Conservation (phyloP, 2,797 vertebrate species). For the Eulemur mongoz region DNA sequence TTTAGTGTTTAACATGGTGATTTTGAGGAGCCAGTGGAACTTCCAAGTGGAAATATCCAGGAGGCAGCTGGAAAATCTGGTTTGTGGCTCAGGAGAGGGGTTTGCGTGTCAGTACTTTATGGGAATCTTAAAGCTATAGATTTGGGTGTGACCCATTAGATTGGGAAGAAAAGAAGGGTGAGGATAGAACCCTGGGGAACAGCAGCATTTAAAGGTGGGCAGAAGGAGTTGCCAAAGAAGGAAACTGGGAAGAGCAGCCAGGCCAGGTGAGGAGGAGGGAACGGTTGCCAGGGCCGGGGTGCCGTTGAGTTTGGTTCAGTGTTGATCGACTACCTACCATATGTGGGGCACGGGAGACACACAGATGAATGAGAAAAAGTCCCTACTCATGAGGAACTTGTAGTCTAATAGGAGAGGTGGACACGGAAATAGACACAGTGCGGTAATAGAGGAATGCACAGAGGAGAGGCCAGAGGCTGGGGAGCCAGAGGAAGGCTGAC, state of each 20-base stretch:
- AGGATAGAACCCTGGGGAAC: not conserved
- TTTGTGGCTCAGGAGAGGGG: not conserved
- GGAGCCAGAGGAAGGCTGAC: not conserved
- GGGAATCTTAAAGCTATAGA: not conserved
- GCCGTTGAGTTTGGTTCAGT: not conserved
- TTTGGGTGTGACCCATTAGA: not conserved
- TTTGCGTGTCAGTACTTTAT: not conserved
- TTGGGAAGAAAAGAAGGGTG: not conserved
- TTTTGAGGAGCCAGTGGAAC: not conserved
- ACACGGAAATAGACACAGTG: not conserved
- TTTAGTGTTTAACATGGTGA: not conserved
- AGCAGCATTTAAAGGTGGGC: not conserved
- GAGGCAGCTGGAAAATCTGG: not conserved
- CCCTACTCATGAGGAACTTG: not conserved
- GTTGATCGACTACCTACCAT: not conserved
- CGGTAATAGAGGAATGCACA: not conserved
- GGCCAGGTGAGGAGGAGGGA: not conserved
- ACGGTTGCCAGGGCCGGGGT: not conserved
- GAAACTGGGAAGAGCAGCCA: not conserved
- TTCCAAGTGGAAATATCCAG: not conserved
- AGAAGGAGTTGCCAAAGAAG: not conserved
- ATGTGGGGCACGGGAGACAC: not conserved
- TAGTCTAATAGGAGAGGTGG: not conserved
- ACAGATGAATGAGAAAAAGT: not conserved
- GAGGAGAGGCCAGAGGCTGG: not conserved